Percentiles rank a stretch among this genome's conserved stretches.
Conservation (phyloP, 2,888 invertebrate genomes). For the Epirrhoe alternata region DNA sequence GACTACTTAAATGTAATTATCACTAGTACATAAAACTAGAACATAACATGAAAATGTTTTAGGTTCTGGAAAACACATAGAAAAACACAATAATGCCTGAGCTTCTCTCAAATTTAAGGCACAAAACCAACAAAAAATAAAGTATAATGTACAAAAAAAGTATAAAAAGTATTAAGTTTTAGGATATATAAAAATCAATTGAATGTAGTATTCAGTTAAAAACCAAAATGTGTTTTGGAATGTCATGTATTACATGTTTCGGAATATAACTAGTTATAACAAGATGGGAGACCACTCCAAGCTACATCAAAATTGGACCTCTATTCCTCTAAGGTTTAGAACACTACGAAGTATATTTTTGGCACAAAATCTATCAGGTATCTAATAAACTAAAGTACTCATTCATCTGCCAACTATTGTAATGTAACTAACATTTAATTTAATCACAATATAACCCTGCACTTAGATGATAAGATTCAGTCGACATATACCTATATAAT, state of each 20-base stretch:
- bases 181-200: background rate
- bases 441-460: conserved; percentile 40
- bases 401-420: conserved; percentile 12
- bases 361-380: conserved; percentile 25
- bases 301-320: conserved; percentile 21
- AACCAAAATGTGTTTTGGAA: conserved; percentile 2
- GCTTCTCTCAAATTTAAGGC: background rate
- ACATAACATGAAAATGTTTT: background rate
- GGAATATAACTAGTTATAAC: conserved; percentile 7
- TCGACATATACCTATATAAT: too few species aligned
- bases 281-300: background rate
- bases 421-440: conserved; percentile 20
- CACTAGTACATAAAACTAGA: background rate
- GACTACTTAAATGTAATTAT: conserved; percentile 14
- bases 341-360: conserved; percentile 24
- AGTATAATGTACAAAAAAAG: too few species aligned
- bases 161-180: background rate
- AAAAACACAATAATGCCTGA: background rate
- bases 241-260: conserved; percentile 4
- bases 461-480: conserved; percentile 34
- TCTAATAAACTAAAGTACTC: conserved; percentile 16
- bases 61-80: background rate
- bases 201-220: background rate
- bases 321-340: conserved; percentile 2
- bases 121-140: background rate